These are phyloP conservation scores for Gastrophryne carolinensis DNA, from an alignment of 2,797 vertebrate species.

Conservation along the genomic window DNA sequence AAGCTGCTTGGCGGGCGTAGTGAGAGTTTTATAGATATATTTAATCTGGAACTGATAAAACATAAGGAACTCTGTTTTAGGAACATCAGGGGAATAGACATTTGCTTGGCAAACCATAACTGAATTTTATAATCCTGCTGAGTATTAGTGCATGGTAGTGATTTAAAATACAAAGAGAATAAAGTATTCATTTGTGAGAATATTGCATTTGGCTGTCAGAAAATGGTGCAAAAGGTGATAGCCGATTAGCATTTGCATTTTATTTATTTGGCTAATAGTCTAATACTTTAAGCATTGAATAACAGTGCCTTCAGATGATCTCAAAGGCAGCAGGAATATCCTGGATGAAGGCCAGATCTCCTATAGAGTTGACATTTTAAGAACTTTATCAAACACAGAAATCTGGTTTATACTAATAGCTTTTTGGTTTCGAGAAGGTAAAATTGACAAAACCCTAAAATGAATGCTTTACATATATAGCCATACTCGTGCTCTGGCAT, in stretches of 20 bases:
- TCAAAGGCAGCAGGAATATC: not conserved
- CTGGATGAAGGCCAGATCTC: not conserved
- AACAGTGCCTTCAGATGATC: not conserved
- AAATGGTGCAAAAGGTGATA: not conserved
- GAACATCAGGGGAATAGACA: constrained; percentile 27
- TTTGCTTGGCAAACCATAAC: constrained; percentile 27
- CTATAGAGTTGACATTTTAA: too few species aligned
- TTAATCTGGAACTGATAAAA: constrained; percentile 45
- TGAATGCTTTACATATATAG: too few species aligned
- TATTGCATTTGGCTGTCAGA: not conserved
- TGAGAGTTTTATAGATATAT: constrained; percentile 33
- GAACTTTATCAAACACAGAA: too few species aligned
- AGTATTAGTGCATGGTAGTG: not conserved
- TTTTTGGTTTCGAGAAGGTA: too few species aligned
- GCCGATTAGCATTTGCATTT: not conserved
- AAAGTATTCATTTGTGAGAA: not conserved
- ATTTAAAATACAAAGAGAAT: not conserved
- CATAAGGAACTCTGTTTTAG: constrained; percentile 33
- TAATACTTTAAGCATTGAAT: not conserved
- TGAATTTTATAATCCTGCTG: constrained; percentile 16
- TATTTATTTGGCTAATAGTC: not conserved
- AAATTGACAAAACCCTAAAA: too few species aligned
- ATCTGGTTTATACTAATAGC: too few species aligned
- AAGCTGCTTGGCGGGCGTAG: constrained; percentile 19
- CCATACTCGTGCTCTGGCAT: too few species aligned